Evolutionary conservation across 2,113 vertebrate species (phyloP).

Genomic region (Steatornis caripensis): DNA sequence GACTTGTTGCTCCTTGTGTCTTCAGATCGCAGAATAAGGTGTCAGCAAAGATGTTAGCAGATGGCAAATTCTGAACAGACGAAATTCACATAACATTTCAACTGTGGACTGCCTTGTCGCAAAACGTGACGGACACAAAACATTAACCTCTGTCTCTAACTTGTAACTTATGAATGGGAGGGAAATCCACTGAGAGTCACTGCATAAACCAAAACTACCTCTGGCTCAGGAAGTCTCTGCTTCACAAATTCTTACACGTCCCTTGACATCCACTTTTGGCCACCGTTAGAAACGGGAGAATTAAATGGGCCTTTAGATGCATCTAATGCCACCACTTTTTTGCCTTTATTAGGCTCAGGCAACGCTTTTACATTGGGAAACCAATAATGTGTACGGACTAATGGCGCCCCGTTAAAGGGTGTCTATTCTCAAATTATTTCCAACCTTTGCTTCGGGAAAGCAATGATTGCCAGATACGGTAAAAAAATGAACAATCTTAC

Average conservation of each 20-base stretch:
- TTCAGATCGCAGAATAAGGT: neutral
- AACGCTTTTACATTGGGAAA: neutral
- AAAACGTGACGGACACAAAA: neutral
- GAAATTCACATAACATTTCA: neutral
- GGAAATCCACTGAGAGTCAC: neutral
- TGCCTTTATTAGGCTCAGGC: neutral
- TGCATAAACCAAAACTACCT: neutral
- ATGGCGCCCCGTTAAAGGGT: accelerated
- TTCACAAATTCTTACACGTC: neutral
- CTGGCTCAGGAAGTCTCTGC: neutral
- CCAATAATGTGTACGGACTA: neutral
- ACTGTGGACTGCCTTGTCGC: neutral
- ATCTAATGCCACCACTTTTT: neutral
- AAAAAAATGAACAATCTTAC: neutral
- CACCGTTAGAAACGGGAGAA: neutral
- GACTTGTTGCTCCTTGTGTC: neutral
- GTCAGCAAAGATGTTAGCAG: neutral
- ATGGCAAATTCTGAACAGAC: neutral
- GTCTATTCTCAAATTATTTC: neutral
- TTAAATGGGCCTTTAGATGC: neutral
- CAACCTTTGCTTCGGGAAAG: neutral
- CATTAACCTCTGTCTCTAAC: neutral
- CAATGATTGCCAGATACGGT: neutral
- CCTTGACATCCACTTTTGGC: neutral
- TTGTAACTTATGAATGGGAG: neutral